phyloP scores from a whole-genome alignment of 2,888 invertebrate species.

The Tridacna crocea region DNA sequence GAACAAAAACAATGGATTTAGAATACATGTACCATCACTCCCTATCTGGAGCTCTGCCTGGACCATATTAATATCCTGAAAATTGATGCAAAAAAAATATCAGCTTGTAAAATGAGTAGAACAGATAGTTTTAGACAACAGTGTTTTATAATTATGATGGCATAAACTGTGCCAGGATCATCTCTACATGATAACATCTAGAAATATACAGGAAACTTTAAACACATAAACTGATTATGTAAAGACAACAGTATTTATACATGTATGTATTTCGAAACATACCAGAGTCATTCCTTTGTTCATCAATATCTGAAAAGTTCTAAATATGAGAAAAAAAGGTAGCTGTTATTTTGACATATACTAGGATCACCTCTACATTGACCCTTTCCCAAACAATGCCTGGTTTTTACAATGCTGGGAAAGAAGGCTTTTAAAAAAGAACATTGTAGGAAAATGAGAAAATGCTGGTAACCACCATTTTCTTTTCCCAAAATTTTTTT shows the following conservation, averaged over 20 bases:
- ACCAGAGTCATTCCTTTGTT: neutral
- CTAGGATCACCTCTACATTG: neutral
- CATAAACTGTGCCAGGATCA: constrained; percentile 69
- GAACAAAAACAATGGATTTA: too few relatives aligned
- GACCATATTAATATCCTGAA: too few relatives aligned
- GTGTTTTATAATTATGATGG: constrained; percentile 82
- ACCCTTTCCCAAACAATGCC: neutral
- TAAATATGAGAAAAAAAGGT: too few relatives aligned
- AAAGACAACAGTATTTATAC: neutral
- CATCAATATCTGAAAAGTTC: neutral
- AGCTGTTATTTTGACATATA: neutral
- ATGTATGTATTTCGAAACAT: neutral
- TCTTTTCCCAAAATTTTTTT: too few relatives aligned
- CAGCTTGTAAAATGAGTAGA: neutral
- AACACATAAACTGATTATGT: too few relatives aligned
- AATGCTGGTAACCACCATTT: too few relatives aligned
- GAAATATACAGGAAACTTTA: neutral
- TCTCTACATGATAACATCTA: neutral
- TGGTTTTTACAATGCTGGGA: too few relatives aligned
- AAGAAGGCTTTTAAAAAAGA: too few relatives aligned
- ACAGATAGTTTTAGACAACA: neutral
- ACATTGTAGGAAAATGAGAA: too few relatives aligned
- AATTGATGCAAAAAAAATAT: neutral
- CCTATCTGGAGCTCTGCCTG: too few relatives aligned
- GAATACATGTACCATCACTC: too few relatives aligned